phyloP scores from a whole-genome alignment of 2,888 invertebrate genomes.

The Lasiommata megera region DNA sequence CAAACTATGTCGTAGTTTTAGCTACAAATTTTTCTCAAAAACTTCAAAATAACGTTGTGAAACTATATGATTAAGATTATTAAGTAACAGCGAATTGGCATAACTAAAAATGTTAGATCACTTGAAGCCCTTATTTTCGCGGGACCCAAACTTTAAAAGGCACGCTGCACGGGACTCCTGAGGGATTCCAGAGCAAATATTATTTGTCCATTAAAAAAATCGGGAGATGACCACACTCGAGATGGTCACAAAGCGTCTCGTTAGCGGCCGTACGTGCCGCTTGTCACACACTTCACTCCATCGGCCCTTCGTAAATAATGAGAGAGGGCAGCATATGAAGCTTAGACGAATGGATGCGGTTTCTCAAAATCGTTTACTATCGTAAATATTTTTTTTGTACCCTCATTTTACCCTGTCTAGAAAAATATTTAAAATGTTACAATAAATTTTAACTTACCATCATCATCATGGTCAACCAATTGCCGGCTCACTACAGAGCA shows the following conservation, averaged over 20 bases:
- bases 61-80: too few species aligned
- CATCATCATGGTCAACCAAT: too few species aligned
- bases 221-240: constrained; percentile 73
- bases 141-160: constrained; percentile 55
- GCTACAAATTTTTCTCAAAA: too few species aligned
- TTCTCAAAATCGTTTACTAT: background rate
- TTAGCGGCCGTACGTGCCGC: constrained; percentile 79
- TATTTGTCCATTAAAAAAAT: constrained; percentile 79
- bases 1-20: too few species aligned
- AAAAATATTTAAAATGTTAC: too few species aligned
- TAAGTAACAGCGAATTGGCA: too few species aligned
- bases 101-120: background rate
- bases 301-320: constrained; percentile 81
- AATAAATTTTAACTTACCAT: too few species aligned
- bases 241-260: constrained; percentile 81
- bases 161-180: constrained; percentile 51
- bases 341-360: constrained; percentile 37
- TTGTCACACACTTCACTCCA: constrained; percentile 76
- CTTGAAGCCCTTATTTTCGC: background rate
- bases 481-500: too few species aligned
- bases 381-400: too few species aligned
- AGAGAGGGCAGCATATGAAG: constrained; percentile 63
- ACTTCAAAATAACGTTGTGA: too few species aligned
- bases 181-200: constrained; percentile 66
- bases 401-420: too few species aligned